Conservation (phyloP, 2,888 invertebrate genomes). For the Dryobotodes eremita region DNA sequence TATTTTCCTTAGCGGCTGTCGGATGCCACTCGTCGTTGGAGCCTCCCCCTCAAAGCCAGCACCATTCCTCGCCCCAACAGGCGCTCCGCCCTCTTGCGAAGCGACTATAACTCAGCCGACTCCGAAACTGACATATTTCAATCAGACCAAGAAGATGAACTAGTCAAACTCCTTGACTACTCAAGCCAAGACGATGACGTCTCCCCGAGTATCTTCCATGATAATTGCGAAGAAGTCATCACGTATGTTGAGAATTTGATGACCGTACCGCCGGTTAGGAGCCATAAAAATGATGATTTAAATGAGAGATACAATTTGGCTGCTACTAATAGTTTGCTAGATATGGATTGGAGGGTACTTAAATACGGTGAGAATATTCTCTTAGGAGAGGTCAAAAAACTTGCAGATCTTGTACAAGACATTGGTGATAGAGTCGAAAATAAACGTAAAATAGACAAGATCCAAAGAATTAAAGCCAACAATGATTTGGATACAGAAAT, state of each 20-base stretch:
- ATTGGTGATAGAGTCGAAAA: conserved; percentile 77
- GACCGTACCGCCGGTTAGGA: conserved; percentile 73
- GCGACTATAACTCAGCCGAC: conserved; percentile 88
- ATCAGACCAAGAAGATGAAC: conserved; percentile 95
- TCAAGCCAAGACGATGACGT: conserved; percentile 92
- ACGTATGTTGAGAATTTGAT: conserved; percentile 84
- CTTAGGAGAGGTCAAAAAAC: conserved; percentile 85
- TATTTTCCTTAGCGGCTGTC: conserved; percentile 84
- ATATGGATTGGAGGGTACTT: conserved; percentile 88
- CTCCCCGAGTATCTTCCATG: conserved; percentile 86
- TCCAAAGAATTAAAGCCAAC: conserved; percentile 78
- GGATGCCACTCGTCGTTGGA: conserved; percentile 87
- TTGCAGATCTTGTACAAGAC: conserved; percentile 83
- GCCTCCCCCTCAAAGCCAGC: conserved; percentile 84
- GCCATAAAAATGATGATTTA: conserved; percentile 77
- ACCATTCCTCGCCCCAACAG: conserved; percentile 78
- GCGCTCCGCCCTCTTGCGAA: conserved; percentile 73
- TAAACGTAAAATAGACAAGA: conserved; percentile 76
- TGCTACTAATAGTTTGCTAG: conserved; percentile 83
- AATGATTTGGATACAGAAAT: conserved; percentile 86
- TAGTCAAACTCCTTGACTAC: conserved; percentile 93
- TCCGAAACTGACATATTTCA: conserved; percentile 94
- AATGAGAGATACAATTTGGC: conserved; percentile 85
- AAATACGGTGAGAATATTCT: conserved; percentile 89
- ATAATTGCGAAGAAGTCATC: conserved; percentile 86